phyloP scores from a whole-genome alignment of 1,140 invertebrate genomes.

The Drosophila tani region DNA sequence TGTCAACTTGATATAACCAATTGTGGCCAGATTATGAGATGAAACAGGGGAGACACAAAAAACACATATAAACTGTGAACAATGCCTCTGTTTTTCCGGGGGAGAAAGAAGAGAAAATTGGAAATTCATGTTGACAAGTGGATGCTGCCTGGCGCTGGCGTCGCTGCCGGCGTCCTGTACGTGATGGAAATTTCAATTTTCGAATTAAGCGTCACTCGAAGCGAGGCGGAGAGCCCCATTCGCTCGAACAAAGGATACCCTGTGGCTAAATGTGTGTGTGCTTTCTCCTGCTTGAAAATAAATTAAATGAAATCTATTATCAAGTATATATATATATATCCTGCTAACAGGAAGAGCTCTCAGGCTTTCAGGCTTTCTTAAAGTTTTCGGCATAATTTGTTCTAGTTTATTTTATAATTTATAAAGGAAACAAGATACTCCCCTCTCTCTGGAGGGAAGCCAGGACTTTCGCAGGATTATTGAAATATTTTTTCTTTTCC shows the following conservation, averaged over 20 bases:
- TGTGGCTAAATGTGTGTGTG: conserved; percentile 3
- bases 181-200: conserved; percentile 78
- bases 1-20: conserved; percentile 41
- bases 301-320: not conserved
- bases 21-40: conserved; percentile 30
- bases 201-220: conserved; percentile 50
- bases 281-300: too few species aligned
- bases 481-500: conserved; percentile 60
- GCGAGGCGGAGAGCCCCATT: not conserved
- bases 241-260: conserved; percentile 19
- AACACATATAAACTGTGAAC: conserved; percentile 17
- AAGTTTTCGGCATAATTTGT: not conserved
- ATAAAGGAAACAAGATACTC: not conserved
- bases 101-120: conserved; percentile 58
- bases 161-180: conserved; percentile 66
- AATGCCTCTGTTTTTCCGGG: conserved; percentile 29
- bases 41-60: conserved; percentile 1
- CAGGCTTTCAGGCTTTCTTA: not conserved
- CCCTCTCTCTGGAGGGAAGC: not conserved
- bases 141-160: conserved; percentile 44
- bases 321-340: too few species aligned
- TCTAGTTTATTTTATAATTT: not conserved
- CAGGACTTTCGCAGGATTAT: conserved; percentile 40
- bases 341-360: not conserved
- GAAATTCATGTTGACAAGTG: conserved; percentile 81